Percentiles rank a stretch among this genome's conserved stretches.
Evolutionary conservation across 2,888 invertebrate species (phyloP).

Genomic region (Torymus auratus): DNA sequence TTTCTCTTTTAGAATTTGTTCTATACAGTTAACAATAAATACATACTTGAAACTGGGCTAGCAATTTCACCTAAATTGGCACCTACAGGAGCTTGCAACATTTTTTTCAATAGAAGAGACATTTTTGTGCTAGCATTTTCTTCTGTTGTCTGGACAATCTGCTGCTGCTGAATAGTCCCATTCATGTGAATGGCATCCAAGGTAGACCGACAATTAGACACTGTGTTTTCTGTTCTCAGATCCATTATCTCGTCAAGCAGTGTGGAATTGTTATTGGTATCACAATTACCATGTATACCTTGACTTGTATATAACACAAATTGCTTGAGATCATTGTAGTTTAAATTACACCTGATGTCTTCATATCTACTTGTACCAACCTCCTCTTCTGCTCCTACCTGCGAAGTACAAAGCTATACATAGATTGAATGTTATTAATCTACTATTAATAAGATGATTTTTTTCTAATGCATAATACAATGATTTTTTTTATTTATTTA

Average conservation of each 20-base stretch:
- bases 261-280: conserved; percentile 65
- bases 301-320: conserved; percentile 67
- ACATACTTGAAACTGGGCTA: conserved; percentile 64
- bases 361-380: conserved; percentile 68
- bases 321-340: conserved; percentile 70
- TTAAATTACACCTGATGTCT: conserved; percentile 59
- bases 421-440: conserved; percentile 1
- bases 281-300: conserved; percentile 65
- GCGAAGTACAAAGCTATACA: conserved; percentile 20
- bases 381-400: conserved; percentile 72
- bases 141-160: neutral
- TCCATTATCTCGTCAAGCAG: conserved; percentile 63
- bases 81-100: conserved; percentile 73
- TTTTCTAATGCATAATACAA: neutral
- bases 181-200: conserved; percentile 21
- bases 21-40: conserved; percentile 1
- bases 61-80: conserved; percentile 72
- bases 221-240: conserved; percentile 63
- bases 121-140: conserved; percentile 43
- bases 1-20: no score
- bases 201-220: conserved; percentile 43
- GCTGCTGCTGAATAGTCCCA: conserved; percentile 15
- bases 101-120: conserved; percentile 67
- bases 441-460: neutral
- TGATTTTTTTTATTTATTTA: neutral